These are phyloP conservation scores for Rhogogaster chlorosoma DNA, from an alignment of 2,888 invertebrate species.

Conservation along the genomic window DNA sequence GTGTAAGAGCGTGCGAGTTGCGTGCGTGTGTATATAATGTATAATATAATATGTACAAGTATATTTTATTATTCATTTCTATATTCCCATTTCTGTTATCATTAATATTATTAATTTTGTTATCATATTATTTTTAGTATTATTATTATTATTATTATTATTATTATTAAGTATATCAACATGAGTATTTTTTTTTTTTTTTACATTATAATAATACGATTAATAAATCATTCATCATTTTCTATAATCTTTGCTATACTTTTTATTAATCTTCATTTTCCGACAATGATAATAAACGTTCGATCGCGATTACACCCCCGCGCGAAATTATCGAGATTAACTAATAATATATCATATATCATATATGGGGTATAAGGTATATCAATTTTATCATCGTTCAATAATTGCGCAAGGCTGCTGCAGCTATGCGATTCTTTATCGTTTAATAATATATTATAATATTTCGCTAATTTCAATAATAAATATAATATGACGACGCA, in stretches of 20 bases:
- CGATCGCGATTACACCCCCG: neutral
- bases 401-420: neutral
- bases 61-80: slow-evolving; percentile 41
- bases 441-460: neutral
- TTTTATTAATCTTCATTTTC: neutral
- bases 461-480: slow-evolving; percentile 1
- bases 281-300: neutral
- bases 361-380: neutral
- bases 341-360: neutral
- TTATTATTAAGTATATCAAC: neutral
- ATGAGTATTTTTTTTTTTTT: neutral
- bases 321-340: neutral
- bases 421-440: neutral
- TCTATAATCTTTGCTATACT: neutral
- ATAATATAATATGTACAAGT: slow-evolving; percentile 53
- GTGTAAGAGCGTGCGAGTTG: neutral
- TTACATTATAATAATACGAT: neutral
- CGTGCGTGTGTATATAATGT: slow-evolving; percentile 53
- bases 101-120: neutral
- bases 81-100: neutral
- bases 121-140: too few species aligned
- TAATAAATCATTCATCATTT: neutral
- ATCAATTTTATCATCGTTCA: slow-evolving; percentile 6
- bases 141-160: slow-evolving; percentile 18
- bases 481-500: neutral